Evolutionary conservation across 2,888 invertebrate species (phyloP).

Genomic region (Mesochorus sp.): DNA sequence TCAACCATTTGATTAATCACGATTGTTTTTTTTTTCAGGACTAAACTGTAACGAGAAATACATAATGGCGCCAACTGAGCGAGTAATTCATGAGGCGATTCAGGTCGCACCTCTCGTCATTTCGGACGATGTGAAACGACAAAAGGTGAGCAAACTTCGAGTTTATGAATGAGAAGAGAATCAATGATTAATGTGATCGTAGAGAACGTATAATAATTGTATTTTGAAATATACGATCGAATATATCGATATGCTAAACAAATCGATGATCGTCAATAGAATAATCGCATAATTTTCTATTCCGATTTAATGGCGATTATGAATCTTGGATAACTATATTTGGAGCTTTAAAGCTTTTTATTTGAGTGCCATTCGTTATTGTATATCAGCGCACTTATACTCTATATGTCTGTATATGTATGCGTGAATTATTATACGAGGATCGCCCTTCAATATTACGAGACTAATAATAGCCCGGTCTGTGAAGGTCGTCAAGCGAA

Average conservation of each 20-base stretch:
- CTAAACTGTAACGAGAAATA: conserved; percentile 53
- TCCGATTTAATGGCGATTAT: no score
- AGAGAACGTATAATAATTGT: no score
- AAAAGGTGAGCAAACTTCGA: conserved; percentile 77
- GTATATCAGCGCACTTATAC: conserved; percentile 26
- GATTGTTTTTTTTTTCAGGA: conserved; percentile 63
- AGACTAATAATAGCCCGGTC: conserved; percentile 64
- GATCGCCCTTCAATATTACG: conserved; percentile 59
- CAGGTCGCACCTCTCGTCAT: conserved; percentile 76
- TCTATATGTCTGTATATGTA: conserved; percentile 12
- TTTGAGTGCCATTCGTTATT: conserved; percentile 12
- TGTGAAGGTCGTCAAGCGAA: conserved; percentile 58
- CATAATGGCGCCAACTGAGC: conserved; percentile 74
- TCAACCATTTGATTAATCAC: not conserved
- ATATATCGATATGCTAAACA: no score
- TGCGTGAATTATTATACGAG: conserved; percentile 31
- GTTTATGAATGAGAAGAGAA: not conserved
- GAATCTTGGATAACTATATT: not conserved
- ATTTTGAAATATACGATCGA: no score
- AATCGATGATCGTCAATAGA: not conserved
- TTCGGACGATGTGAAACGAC: conserved; percentile 74
- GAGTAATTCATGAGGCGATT: conserved; percentile 76
- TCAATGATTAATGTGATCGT: no score
- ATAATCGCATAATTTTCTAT: not conserved
- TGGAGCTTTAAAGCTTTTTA: conserved; percentile 4